These are phyloP conservation scores for Muschampia plurimacula DNA, from an alignment of 2,888 invertebrate genomes.

Conservation along the genomic window DNA sequence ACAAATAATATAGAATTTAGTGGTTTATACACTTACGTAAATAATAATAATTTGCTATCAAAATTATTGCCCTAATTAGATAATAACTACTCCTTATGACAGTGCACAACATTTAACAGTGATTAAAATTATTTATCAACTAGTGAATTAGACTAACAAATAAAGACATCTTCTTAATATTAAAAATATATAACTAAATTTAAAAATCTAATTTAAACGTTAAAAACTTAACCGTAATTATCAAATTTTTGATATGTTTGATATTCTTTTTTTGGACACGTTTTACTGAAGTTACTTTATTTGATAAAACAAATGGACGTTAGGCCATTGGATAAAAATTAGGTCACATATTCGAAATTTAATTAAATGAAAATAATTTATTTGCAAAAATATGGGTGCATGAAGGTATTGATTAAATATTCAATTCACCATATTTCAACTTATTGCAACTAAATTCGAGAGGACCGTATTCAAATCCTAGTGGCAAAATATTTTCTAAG, in stretches of 20 bases:
- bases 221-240: conserved; percentile 56
- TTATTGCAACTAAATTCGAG: too few relatives aligned
- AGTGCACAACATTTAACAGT: conserved; percentile 86
- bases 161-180: conserved; percentile 61
- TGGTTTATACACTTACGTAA: conserved; percentile 27
- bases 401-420: too few relatives aligned
- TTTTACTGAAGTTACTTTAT: conserved; percentile 56
- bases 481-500: too few relatives aligned
- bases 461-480: too few relatives aligned
- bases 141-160: conserved; percentile 73
- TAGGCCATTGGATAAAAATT: too few relatives aligned
- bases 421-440: too few relatives aligned
- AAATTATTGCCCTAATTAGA: conserved; percentile 79
- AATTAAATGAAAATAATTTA: too few relatives aligned
- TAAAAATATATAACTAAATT: conserved; percentile 61
- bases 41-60: conserved; percentile 54
- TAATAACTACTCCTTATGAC: conserved; percentile 77
- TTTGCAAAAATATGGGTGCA: too few relatives aligned
- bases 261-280: conserved; percentile 73
- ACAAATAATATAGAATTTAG: conserved; percentile 20
- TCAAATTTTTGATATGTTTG: conserved; percentile 78
- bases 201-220: conserved; percentile 63
- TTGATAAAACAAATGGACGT: neutral
- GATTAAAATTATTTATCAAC: conserved; percentile 78
- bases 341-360: too few relatives aligned